These are phyloP conservation scores for Mustelus asterias DNA, from an alignment of 2,113 vertebrate genomes.

Conservation along the genomic window DNA sequence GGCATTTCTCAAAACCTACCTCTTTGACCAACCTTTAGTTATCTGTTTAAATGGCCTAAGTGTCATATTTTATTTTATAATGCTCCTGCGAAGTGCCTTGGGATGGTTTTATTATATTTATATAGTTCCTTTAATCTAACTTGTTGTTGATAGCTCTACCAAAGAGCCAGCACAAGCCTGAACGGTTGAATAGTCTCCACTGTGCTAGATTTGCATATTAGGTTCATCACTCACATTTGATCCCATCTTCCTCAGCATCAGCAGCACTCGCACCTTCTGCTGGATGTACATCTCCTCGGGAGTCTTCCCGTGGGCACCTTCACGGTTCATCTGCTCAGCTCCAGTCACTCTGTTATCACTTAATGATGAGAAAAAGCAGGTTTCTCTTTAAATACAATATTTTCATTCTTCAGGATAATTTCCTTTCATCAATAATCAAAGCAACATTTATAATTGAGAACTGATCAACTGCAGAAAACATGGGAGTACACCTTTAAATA, in stretches of 20 bases:
- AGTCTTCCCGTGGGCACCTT: constrained; percentile 93
- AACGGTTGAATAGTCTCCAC: not conserved
- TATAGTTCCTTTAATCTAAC: too few relatives aligned
- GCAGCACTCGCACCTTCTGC: constrained; percentile 97
- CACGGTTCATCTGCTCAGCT: constrained; percentile 96
- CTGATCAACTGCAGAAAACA: not conserved
- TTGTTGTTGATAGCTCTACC: not conserved
- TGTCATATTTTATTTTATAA: not conserved
- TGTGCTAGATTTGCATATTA: not conserved
- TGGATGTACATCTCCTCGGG: constrained; percentile 98
- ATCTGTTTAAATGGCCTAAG: too few relatives aligned
- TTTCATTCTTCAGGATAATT: not conserved
- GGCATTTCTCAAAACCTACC: not conserved
- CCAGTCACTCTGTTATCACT: constrained; percentile 61
- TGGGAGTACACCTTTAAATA: too few relatives aligned
- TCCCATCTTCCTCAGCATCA: constrained; percentile 99
- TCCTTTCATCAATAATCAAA: not conserved
- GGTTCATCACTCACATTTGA: constrained; percentile 80
- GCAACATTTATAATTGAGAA: not conserved
- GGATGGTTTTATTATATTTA: not conserved
- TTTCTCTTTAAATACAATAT: not conserved
- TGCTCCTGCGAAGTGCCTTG: not conserved
- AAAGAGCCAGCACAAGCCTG: not conserved
- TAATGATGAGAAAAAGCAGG: not conserved
- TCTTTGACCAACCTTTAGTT: too few relatives aligned